These are phyloP conservation scores for Symphodus melops DNA, from an alignment of 2,113 vertebrate genomes.

Conservation along the genomic window DNA sequence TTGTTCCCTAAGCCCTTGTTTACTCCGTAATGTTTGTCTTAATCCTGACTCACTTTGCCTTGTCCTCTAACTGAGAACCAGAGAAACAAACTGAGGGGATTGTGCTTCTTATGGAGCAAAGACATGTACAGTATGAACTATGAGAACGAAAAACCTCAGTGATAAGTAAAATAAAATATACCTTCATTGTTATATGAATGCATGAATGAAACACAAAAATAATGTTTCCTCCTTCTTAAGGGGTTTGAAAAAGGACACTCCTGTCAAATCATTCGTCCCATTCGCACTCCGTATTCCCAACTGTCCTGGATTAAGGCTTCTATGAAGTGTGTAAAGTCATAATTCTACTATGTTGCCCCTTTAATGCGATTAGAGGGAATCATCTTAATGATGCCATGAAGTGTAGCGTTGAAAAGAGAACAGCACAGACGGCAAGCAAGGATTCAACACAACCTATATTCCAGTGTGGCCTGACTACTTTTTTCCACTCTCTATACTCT, in stretches of 20 bases:
- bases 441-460: conserved; percentile 21
- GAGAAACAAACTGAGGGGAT: neutral
- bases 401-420: conserved; percentile 40
- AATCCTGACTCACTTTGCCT: conserved; percentile 45
- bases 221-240: conserved; percentile 10
- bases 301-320: conserved; percentile 62
- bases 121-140: neutral
- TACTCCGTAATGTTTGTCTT: conserved; percentile 17
- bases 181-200: neutral
- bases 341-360: conserved; percentile 55
- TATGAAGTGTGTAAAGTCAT: conserved; percentile 43
- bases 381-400: conserved; percentile 57
- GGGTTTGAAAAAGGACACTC: conserved; percentile 21
- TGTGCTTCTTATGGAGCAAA: neutral
- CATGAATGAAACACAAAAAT: neutral
- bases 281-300: conserved; percentile 33
- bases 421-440: conserved; percentile 5
- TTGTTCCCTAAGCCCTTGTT: conserved; percentile 55
- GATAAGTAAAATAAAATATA: neutral
- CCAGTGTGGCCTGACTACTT: neutral
- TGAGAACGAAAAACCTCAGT: neutral
- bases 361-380: conserved; percentile 73
- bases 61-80: conserved; percentile 28
- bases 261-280: conserved; percentile 8
- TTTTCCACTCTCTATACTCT: neutral